A percentile compares a stretch with the other conserved stretches of the same genome.
phyloP scores from a whole-genome alignment of 1,140 invertebrate species.

The Ptiloglossa arizonensis region DNA sequence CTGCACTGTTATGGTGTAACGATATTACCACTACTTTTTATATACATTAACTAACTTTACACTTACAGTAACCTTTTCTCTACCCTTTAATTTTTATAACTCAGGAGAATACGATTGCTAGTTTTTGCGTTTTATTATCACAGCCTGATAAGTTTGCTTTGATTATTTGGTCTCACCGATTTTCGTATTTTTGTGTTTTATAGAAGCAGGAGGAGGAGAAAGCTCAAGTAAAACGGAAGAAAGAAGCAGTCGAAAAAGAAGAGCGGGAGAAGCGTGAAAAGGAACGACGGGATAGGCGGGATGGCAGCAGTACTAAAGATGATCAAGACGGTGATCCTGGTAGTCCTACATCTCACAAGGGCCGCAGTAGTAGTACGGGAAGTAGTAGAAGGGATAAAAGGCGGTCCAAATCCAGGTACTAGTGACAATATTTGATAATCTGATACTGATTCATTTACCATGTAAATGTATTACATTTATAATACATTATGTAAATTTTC shows the following conservation, averaged over 20 bases:
- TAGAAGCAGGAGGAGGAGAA: conserved; percentile 87
- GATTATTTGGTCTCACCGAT: conserved; percentile 53
- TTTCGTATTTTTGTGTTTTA: conserved; percentile 77
- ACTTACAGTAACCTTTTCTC: conserved; percentile 45
- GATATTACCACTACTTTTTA: conserved; percentile 25
- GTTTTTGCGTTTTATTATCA: conserved; percentile 68
- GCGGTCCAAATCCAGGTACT: conserved; percentile 81
- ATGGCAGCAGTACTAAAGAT: conserved; percentile 77
- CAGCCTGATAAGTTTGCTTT: conserved; percentile 52
- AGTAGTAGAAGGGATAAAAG: conserved; percentile 78
- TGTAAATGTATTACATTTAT: neutral
- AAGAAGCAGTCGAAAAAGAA: conserved; percentile 80
- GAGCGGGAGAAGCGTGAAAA: conserved; percentile 79
- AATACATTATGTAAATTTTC: too few relatives aligned
- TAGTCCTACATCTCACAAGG: conserved; percentile 78
- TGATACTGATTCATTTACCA: too few relatives aligned
- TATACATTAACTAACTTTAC: conserved; percentile 50
- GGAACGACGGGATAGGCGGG: conserved; percentile 73
- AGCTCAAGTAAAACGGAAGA: conserved; percentile 83
- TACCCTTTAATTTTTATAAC: conserved; percentile 47
- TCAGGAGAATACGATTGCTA: conserved; percentile 70
- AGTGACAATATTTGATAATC: neutral
- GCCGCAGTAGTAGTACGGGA: conserved; percentile 72
- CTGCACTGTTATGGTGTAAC: conserved; percentile 34
- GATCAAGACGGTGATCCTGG: conserved; percentile 79